Base-by-base conservation (phyloP, 92 coral and sea anemone species). In the Nematostella vectensis region DNA sequence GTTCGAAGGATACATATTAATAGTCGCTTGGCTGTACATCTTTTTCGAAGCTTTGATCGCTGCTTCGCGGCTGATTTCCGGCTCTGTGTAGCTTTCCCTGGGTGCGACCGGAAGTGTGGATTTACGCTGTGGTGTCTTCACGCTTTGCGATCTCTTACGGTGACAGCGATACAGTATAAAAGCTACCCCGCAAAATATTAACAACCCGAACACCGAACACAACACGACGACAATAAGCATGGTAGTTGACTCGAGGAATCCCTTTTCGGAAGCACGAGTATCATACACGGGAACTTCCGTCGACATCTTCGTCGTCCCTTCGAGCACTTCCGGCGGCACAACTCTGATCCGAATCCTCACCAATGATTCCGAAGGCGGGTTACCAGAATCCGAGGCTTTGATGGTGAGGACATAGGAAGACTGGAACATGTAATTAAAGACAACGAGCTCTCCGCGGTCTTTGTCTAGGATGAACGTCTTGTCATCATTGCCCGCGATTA, bases 11-110 rank as follows among this genome's bases (percentile, higher is more conserved):
- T 54, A 61, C 76, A 57, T 62, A 20, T 58, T 77, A 54, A 31
- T 55, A 0, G 95, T 85, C 0, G 95, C 95, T 22, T 85, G 80
- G 13, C 72, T 78, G 62, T 81, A 85, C 95, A 85, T 85, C 52
- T 85, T 81, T 77, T 85, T 80, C n/a, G 95, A 80, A 1, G 88
- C 88, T 63, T 71, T 71, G 15, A 85, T 60, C 31, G 95, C 95
- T 17, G 78, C 80, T 52, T 85, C 95, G 6, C 95, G 81, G 20
- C 83, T 85, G 2, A 85, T 76, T 29, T 84, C 94, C 1, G 94
- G 82, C 39, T 85, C 95, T 20, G 78, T 75, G 29, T 67, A 75
- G 71, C 73, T 80, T 15, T 71, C 44, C n/a, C 88, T 78, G 12
- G 80, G 54, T 33, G 49, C 66, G 23, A 44, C 40, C 0, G 65